Conservation (phyloP, 1,140 invertebrate genomes). For the Pristionchus pacificus region DNA sequence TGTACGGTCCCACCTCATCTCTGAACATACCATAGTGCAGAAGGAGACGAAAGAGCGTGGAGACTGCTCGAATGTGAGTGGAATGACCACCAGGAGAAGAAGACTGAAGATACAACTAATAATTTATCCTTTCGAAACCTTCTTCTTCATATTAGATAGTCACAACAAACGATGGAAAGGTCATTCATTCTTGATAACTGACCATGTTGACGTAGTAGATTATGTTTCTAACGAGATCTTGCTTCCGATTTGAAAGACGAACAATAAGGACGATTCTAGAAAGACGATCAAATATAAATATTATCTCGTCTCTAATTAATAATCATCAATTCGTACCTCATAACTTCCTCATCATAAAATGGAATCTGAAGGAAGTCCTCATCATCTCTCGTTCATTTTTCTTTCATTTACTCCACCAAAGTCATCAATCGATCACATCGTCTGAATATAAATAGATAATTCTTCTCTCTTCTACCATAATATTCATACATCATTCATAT, state of each 20-base stretch:
- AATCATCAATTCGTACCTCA: background rate
- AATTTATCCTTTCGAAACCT: background rate
- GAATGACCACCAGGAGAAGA: background rate
- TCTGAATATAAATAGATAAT: background rate
- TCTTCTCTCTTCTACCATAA: background rate
- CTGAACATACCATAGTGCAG: no score
- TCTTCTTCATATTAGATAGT: no score
- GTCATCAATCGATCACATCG: background rate
- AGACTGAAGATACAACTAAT: background rate
- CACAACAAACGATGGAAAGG: no score
- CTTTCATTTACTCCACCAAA: no score
- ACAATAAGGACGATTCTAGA: background rate
- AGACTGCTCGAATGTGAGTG: background rate
- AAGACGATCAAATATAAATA: background rate
- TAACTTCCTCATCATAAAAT: background rate
- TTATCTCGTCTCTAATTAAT: background rate
- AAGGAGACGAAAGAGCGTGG: background rate
- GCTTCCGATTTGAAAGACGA: background rate
- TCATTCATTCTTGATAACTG: background rate
- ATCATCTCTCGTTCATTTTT: background rate
- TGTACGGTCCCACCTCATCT: no score
- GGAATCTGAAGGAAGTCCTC: background rate
- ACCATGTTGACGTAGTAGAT: background rate
- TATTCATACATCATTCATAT: background rate
- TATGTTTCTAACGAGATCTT: background rate